Conservation (phyloP, 2,113 vertebrate species). For the Nyctibius bracteatus region DNA sequence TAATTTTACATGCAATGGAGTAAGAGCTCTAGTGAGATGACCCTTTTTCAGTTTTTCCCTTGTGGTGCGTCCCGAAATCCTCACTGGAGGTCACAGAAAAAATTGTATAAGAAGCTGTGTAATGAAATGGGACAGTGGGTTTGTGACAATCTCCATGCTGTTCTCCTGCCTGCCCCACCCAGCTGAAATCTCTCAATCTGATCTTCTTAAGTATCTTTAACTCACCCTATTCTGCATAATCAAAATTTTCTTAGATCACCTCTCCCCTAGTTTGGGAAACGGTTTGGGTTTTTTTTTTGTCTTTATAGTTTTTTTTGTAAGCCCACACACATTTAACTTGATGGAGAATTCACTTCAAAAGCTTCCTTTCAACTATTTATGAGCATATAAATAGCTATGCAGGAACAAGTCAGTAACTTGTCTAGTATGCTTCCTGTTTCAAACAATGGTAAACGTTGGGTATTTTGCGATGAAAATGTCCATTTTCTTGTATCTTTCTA, state of each 20-base stretch:
- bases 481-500: neutral
- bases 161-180: neutral
- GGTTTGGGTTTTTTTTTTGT: neutral
- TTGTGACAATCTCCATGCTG: neutral
- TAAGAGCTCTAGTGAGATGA: neutral
- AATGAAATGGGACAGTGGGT: neutral
- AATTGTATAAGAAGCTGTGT: neutral
- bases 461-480: neutral
- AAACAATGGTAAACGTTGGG: constrained; percentile 7
- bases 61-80: constrained; percentile 4
- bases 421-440: constrained; percentile 33
- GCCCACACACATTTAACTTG: constrained; percentile 12
- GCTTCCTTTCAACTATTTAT: constrained; percentile 35
- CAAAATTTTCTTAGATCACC: neutral
- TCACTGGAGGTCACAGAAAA: neutral
- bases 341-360: constrained; percentile 46
- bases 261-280: neutral
- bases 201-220: neutral
- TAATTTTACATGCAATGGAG: neutral
- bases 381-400: constrained; percentile 23
- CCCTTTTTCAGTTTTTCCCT: constrained; percentile 15
- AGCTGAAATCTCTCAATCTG: neutral
- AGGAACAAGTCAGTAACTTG: constrained; percentile 46
- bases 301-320: neutral
- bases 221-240: neutral